Percentiles rank a stretch among this genome's conserved stretches.
These are phyloP conservation scores for Drosophila sproati DNA, from an alignment of 1,140 invertebrate species.

Conservation along the genomic window DNA sequence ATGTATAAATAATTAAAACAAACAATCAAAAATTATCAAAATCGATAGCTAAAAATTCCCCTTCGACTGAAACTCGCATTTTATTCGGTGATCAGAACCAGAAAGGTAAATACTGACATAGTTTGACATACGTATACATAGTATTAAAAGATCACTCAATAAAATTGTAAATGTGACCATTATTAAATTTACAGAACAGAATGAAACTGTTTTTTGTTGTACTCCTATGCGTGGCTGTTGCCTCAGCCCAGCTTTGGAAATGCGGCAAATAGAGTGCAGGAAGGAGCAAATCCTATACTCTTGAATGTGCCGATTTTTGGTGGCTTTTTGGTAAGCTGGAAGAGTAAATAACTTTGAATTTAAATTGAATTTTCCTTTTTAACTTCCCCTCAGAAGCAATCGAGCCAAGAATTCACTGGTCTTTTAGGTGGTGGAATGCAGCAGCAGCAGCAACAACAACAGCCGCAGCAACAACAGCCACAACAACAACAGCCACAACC, in stretches of 20 bases:
- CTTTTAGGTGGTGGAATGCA: too few relatives aligned
- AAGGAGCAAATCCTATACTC: slow-evolving; percentile 27
- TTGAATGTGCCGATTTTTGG: slow-evolving; percentile 59
- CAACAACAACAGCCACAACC: too few relatives aligned
- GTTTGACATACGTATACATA: too few relatives aligned
- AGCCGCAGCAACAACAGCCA: too few relatives aligned
- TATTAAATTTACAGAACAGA: slow-evolving; percentile 29
- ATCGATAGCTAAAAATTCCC: too few relatives aligned
- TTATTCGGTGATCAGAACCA: not conserved
- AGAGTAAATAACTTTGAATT: not conserved
- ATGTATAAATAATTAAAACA: too few relatives aligned
- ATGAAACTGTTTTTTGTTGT: slow-evolving; percentile 63
- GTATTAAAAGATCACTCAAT: not conserved
- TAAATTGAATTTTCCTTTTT: not conserved
- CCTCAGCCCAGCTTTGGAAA: slow-evolving; percentile 64
- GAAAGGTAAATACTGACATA: not conserved
- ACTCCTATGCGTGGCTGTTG: slow-evolving; percentile 53
- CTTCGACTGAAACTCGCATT: not conserved
- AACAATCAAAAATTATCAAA: too few relatives aligned
- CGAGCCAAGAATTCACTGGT: slow-evolving; percentile 49
- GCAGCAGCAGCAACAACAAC: too few relatives aligned
- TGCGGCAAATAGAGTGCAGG: slow-evolving; percentile 50
- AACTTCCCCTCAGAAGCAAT: slow-evolving; percentile 56
- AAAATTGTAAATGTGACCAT: not conserved
- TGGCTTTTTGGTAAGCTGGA: slow-evolving; percentile 68